Evolutionary conservation across 2,797 vertebrate species (phyloP).

Genomic region (Acrocephalus scirpaceus): DNA sequence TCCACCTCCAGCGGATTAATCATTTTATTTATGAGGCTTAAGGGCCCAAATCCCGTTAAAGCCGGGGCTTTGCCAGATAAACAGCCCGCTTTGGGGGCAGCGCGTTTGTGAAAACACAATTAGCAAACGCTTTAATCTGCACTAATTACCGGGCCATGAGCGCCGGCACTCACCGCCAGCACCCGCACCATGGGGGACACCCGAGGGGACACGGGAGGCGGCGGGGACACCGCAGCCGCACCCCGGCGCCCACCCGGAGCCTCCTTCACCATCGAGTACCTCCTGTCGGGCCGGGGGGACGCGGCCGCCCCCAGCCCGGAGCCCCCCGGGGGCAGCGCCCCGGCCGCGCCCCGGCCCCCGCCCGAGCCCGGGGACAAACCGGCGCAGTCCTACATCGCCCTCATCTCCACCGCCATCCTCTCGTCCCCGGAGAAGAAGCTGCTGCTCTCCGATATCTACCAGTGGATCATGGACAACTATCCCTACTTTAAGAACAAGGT

Average conservation of each 20-base stretch:
- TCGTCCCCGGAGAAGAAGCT: constrained; percentile 84
- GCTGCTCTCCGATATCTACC: constrained; percentile 87
- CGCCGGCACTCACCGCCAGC: neutral
- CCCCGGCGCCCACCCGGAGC: neutral
- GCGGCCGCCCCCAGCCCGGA: neutral
- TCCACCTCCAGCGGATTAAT: constrained; percentile 69
- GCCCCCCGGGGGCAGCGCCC: neutral
- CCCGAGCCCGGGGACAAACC: constrained; percentile 74
- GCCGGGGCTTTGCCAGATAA: constrained; percentile 69
- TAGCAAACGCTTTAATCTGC: constrained; percentile 69
- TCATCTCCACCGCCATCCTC: constrained; percentile 87
- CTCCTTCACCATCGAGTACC: no score
- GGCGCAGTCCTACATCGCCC: constrained; percentile 84
- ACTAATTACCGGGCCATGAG: constrained; percentile 41
- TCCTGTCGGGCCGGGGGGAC: no score
- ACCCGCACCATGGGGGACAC: neutral
- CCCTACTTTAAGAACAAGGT: constrained; percentile 89
- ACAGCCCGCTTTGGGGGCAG: constrained; percentile 69
- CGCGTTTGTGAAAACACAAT: constrained; percentile 72
- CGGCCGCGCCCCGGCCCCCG: fast-evolving
- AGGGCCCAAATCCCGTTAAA: constrained; percentile 70
- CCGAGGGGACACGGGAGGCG: no score
- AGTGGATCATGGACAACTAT: constrained; percentile 89
- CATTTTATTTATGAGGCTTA: constrained; percentile 76
- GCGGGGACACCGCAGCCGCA: neutral